Evolutionary conservation across 2,888 invertebrate genomes (phyloP).

Genomic region (Lutraria lutraria): DNA sequence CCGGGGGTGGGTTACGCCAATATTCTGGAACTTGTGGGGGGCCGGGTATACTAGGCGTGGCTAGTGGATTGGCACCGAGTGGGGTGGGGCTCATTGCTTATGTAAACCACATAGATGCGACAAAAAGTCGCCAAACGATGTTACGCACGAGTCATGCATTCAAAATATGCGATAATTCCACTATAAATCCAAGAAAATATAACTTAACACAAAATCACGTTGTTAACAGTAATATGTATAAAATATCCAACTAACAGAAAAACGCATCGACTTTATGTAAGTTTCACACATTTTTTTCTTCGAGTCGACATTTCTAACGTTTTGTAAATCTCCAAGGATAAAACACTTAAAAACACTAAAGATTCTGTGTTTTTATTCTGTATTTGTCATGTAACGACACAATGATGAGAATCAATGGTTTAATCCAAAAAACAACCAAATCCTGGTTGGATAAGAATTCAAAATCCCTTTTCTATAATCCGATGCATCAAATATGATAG

Average conservation of each 20-base stretch:
- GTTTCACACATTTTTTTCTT: constrained; percentile 40
- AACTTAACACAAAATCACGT: not conserved
- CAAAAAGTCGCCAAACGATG: constrained; percentile 51
- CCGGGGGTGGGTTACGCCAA: constrained; percentile 52
- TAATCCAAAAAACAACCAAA: constrained; percentile 11
- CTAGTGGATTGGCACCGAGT: constrained; percentile 42
- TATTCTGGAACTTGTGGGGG: constrained; percentile 26
- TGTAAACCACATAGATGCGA: constrained; percentile 62
- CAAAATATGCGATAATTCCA: constrained; percentile 28
- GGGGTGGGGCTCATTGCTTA: constrained; percentile 67
- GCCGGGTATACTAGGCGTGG: constrained; percentile 36
- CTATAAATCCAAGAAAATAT: constrained; percentile 35
- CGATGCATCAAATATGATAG: not conserved
- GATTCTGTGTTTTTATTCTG: not conserved
- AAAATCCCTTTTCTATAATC: constrained; percentile 11
- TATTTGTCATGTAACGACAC: not conserved
- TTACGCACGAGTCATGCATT: constrained; percentile 45
- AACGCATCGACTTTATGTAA: not conserved
- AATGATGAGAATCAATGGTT: not conserved
- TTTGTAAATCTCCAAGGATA: not conserved
- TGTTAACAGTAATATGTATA: not conserved
- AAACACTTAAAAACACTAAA: not conserved
- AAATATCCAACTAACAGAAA: not conserved
- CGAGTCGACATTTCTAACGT: constrained; percentile 50
- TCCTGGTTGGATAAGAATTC: not conserved